phyloP scores from a whole-genome alignment of 2,888 invertebrate genomes.

The Drosophila neotestacea region DNA sequence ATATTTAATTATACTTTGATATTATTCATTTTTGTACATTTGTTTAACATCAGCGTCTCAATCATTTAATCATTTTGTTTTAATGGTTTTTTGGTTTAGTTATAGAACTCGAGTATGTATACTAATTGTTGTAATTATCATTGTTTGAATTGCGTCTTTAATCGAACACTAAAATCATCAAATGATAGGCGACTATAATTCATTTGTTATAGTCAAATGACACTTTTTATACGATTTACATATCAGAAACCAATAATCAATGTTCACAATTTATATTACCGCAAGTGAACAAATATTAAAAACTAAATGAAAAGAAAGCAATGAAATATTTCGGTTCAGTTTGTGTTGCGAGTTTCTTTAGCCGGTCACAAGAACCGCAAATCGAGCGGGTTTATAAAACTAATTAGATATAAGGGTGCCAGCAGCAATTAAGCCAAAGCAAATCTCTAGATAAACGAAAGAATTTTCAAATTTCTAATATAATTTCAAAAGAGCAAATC shows the following conservation, averaged over 20 bases:
- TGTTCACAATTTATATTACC: neutral
- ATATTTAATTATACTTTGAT: too few species aligned
- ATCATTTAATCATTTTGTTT: too few species aligned
- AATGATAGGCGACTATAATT: too few species aligned
- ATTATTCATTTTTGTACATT: too few species aligned
- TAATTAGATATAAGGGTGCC: conserved; percentile 23
- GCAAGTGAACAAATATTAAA: conserved; percentile 4
- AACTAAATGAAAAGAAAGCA: conserved; percentile 11
- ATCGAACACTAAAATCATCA: neutral
- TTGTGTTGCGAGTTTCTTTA: conserved; percentile 25
- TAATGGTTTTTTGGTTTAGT: too few species aligned
- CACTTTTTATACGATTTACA: conserved; percentile 5
- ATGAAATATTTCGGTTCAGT: conserved; percentile 26
- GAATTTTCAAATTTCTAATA: neutral
- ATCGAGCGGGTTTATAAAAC: neutral
- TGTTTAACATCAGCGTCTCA: too few species aligned
- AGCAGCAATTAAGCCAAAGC: neutral
- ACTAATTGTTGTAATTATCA: neutral
- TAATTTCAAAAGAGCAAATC: neutral
- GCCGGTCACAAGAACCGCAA: conserved; percentile 13
- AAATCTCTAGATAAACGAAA: neutral
- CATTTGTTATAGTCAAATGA: neutral
- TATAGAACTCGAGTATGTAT: too few species aligned
- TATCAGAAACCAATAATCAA: neutral
- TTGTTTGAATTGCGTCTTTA: neutral